A percentile compares a stretch with the other conserved stretches of the same genome.
These are phyloP conservation scores for Rhyacophila brunnea DNA, from an alignment of 1,140 invertebrate species.

Conservation along the genomic window DNA sequence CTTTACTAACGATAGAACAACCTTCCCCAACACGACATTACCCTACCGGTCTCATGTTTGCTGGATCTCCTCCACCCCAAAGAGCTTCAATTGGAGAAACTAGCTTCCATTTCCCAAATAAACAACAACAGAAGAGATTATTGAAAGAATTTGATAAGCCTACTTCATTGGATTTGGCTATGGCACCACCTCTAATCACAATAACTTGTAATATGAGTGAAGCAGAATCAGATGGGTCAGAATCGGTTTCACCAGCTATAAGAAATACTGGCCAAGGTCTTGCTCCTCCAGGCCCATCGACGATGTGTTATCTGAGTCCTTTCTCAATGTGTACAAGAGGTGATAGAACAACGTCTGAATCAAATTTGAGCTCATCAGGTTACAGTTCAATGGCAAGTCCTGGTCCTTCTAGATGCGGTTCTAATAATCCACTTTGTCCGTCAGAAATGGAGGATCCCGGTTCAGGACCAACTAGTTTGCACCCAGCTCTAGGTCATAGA, in stretches of 20 bases:
- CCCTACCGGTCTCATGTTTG: slow-evolving; percentile 41
- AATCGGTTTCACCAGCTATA: slow-evolving; percentile 59
- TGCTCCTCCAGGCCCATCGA: slow-evolving; percentile 46
- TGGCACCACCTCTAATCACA: slow-evolving; percentile 68
- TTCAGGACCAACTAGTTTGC: slow-evolving; percentile 42
- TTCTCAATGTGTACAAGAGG: slow-evolving; percentile 68
- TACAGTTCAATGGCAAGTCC: slow-evolving; percentile 80
- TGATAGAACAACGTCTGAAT: slow-evolving; percentile 73
- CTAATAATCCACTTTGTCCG: slow-evolving; percentile 71
- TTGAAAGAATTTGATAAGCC: slow-evolving; percentile 59
- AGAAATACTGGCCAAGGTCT: slow-evolving; percentile 40
- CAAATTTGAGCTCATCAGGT: slow-evolving; percentile 78
- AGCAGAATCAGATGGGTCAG: slow-evolving; percentile 65
- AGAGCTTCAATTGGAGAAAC: slow-evolving; percentile 47
- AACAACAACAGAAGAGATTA: slow-evolving; percentile 41
- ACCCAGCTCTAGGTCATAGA: slow-evolving; percentile 42
- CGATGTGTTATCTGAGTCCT: slow-evolving; percentile 73
- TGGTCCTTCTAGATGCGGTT: slow-evolving; percentile 72
- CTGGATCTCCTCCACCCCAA: slow-evolving; percentile 63
- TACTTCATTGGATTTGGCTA: slow-evolving; percentile 63
- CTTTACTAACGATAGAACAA: slow-evolving; percentile 61
- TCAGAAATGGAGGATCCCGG: slow-evolving; percentile 68
- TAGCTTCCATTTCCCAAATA: slow-evolving; percentile 45
- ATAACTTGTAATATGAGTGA: slow-evolving; percentile 73
- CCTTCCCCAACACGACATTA: slow-evolving; percentile 56